Base-by-base conservation (phyloP, 2,113 vertebrate genomes). In the Cavia aperea region DNA sequence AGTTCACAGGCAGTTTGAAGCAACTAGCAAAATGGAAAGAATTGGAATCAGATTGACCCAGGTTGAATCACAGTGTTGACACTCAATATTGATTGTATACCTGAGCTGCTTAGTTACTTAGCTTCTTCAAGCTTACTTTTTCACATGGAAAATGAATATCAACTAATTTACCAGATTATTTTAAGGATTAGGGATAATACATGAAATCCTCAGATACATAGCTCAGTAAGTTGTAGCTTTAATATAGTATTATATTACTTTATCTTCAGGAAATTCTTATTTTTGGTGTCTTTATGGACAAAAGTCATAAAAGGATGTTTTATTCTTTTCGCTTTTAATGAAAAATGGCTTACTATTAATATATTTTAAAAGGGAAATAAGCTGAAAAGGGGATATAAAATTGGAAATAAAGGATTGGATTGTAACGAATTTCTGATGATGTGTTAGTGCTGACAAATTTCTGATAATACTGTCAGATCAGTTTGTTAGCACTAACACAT, bases 181-280 rank as follows among this genome's bases (percentile, higher is more conserved):
- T 81, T 87, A 81, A 85, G 21, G 81, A 81, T 84, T 79, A 77
- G 26, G 84, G 43, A 72, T 63, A 86, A 73, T 78, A 0, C 46
- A 31, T 86, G 46, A 73, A 92, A 84, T 9, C 10, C 90, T 29
- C 60, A 90, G 39, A 13, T 79, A 31, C 58, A 56, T 75, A 60
- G 13, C 43, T 89, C n/a, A 86, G 26, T 79, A 89, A 60, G 6
- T 73, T 95, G 24, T 90, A 91, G 16, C 75, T 46, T 88, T 88
- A 78, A 73, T 86, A 87, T 66, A 46, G 36, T 73, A 51, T 70
- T 68, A 60, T 70, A 92, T 90, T 60, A 85, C 54, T 94, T 90
- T 60, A 90, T 66, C 46, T 89, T 93, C 39, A 66, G 79, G 54
- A 93, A 79, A 87, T 91, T 94, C 29, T 83, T 92, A 92, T 89